Evolutionary conservation across 2,113 vertebrate species (phyloP), one percentile per base, ranked within the genome.

Genomic region (Thalassarche chlororhynchos): DNA sequence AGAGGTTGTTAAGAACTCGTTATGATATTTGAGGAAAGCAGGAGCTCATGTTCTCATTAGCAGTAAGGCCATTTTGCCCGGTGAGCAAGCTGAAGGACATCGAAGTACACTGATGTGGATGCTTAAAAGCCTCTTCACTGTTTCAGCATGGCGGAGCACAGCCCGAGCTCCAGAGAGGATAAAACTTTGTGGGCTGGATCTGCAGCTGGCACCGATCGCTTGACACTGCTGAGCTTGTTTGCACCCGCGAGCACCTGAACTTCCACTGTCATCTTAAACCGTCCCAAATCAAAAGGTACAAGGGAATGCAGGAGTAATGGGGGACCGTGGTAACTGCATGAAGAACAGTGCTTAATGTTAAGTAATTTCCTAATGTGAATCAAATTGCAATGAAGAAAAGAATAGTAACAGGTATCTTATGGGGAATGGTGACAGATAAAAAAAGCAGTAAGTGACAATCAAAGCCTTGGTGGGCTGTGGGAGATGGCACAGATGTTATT

Each of bases 191-290:
- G 21, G 62, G 36, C 10, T 14, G 23, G 29, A 38, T 19, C 69
- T 20, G 36, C 19, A 31, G 47, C n/a, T 55, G 42, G 61, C 31
- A 44, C 1, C 0, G 1, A 34, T 29, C 10, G 2, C 36, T 38
- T 10, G 3, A 10, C 0, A 3, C 16, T 36, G 24, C 42, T 2
- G 9, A 51, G 19, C 42, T 38, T 8, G 2, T 34, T 12, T 21
- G 36, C 19, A 21, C 54, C 31, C 2, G 1, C 0, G 4, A 77
- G 34, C n/a, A 57, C 17, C 44, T 0, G 0, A 44, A 36, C 12
- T 38, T 49, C 21, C 3, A 0, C 4, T 20, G 23, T 47, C 6
- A 3, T 8, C 26, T 38, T 20, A 42, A 82, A 64, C 52, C 21
- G 24, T 3, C 26, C 49, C 24, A 38, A 51, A 18, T 15, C 10